These are phyloP conservation scores for Cervus canadensis DNA, from an alignment of 2,113 vertebrate genomes.

Conservation along the genomic window DNA sequence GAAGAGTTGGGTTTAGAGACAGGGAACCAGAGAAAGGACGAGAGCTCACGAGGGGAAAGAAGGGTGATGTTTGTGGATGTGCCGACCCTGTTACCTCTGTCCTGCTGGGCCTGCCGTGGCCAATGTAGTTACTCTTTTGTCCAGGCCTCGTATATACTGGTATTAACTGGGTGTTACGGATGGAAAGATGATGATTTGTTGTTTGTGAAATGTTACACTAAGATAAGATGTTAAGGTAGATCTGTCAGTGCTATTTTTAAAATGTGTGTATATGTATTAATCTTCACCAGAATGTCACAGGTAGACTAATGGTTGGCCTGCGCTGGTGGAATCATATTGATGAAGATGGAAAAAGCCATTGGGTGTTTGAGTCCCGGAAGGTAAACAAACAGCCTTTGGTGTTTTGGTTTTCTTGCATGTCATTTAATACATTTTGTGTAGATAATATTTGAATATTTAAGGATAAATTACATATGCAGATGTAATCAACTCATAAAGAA, in stretches of 20 bases:
- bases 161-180: background rate
- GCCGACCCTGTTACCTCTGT: background rate
- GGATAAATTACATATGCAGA: background rate
- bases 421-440: background rate
- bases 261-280: background rate
- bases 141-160: background rate
- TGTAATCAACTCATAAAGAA: background rate
- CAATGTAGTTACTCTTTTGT: background rate
- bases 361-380: slow-evolving; percentile 96
- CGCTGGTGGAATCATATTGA: slow-evolving; percentile 99
- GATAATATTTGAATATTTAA: background rate
- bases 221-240: background rate
- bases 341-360: slow-evolving; percentile 93
- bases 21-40: background rate
- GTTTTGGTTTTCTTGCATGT: background rate
- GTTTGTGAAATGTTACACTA: background rate
- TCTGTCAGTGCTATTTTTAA: background rate
- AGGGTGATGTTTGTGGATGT: background rate
- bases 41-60: background rate
- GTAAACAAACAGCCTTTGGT: slow-evolving; percentile 70
- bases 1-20: background rate
- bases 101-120: background rate
- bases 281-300: slow-evolving; percentile 89
- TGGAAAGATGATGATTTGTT: background rate
- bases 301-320: slow-evolving; percentile 93